phyloP scores from a whole-genome alignment of 2,113 vertebrate species.

The Colinus virginianus region DNA sequence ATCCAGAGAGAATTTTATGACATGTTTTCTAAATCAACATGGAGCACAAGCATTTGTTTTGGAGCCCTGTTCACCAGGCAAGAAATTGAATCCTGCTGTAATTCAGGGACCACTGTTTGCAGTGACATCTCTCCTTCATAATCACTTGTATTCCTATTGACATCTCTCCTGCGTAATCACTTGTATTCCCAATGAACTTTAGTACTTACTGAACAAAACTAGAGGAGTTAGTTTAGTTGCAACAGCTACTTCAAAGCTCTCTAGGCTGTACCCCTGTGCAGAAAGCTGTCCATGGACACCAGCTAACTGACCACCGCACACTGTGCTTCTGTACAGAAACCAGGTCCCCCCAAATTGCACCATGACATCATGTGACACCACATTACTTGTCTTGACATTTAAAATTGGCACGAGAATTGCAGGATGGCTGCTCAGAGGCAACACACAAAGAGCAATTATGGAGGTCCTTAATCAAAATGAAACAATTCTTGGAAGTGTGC shows the following conservation, averaged over 20 bases:
- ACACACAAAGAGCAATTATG: background rate
- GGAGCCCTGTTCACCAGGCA: background rate
- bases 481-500: background rate
- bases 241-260: background rate
- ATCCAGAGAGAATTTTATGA: constrained; percentile 31
- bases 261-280: background rate
- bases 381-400: background rate
- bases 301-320: background rate
- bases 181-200: background rate
- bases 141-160: background rate
- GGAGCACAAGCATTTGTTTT: background rate
- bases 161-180: background rate
- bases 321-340: background rate
- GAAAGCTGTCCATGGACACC: background rate
- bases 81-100: background rate
- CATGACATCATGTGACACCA: background rate
- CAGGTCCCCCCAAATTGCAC: background rate
- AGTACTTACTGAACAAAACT: background rate
- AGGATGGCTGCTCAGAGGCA: background rate
- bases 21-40: constrained; percentile 12
- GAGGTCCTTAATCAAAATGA: background rate
- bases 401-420: background rate
- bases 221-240: background rate
- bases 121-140: background rate
- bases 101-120: background rate